Percentiles rank a stretch among this genome's conserved stretches.
Conservation (phyloP, 1,140 invertebrate species). For the Philotrypesis tridentata region DNA sequence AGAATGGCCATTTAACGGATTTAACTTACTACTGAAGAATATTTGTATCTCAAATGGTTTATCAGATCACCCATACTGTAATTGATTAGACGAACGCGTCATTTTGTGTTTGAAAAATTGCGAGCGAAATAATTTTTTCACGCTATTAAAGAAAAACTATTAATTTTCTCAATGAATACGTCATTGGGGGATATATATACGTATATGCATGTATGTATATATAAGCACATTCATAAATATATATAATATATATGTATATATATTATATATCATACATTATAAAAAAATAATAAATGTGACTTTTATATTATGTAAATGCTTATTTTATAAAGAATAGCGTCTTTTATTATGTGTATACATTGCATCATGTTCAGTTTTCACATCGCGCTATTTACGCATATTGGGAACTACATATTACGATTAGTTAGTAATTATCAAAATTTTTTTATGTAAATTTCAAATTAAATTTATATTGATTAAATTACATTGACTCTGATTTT, state of each 20-base stretch:
- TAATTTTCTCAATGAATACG: background rate
- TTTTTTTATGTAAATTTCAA: background rate
- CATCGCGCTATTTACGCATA: no score
- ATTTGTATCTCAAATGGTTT: conserved; percentile 37
- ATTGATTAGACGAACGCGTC: conserved; percentile 6
- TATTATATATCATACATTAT: conserved; percentile 30
- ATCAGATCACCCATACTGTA: conserved; percentile 9
- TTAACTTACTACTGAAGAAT: conserved; percentile 9
- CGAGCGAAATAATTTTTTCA: conserved; percentile 17
- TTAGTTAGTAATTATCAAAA: background rate
- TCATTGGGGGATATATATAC: conserved; percentile 12
- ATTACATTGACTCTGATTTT: background rate
- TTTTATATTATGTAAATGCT: conserved; percentile 47
- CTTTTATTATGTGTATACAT: conserved; percentile 28
- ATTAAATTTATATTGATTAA: background rate
- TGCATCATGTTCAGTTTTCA: conserved; percentile 30
- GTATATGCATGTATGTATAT: conserved; percentile 7
- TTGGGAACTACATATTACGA: no score
- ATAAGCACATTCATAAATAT: conserved; percentile 22
- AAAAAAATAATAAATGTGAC: conserved; percentile 40
- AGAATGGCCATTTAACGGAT: conserved; percentile 8
- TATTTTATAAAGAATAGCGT: conserved; percentile 33
- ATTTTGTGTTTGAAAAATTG: conserved; percentile 16
- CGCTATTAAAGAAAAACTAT: background rate
- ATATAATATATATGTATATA: conserved; percentile 33